A percentile compares a stretch with the other conserved stretches of the same genome.
phyloP scores from a whole-genome alignment of 2,113 vertebrate species.

The Oxygymnocypris stewartii region DNA sequence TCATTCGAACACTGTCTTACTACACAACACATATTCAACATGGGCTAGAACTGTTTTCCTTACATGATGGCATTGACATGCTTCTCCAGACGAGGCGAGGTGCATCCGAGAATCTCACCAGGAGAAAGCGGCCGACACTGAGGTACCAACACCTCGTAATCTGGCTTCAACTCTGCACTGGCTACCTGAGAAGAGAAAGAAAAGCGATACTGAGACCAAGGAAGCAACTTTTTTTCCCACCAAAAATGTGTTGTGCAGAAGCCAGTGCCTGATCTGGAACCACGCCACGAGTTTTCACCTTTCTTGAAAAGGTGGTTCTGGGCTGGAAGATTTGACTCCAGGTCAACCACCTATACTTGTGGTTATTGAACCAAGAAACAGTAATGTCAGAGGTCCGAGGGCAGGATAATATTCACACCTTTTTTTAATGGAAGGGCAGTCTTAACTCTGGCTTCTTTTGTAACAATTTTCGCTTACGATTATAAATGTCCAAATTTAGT shows the following conservation, averaged over 20 bases:
- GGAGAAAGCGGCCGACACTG: constrained; percentile 97
- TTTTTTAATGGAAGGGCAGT: not conserved
- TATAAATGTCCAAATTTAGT: not conserved
- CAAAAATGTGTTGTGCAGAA: not conserved
- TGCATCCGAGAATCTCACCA: constrained; percentile 94
- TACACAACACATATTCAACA: not conserved
- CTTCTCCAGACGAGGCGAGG: constrained; percentile 81
- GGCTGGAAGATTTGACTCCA: not conserved
- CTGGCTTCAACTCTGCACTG: constrained; percentile 77
- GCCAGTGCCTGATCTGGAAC: not conserved
- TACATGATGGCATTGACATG: constrained; percentile 87
- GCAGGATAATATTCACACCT: no score
- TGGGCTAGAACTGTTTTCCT: constrained; percentile 64
- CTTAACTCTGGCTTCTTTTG: not conserved
- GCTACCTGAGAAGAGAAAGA: constrained; percentile 64
- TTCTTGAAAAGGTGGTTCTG: not conserved
- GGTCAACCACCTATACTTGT: not conserved
- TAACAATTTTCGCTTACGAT: not conserved
- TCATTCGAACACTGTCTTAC: not conserved
- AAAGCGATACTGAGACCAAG: not conserved
- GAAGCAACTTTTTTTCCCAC: not conserved
- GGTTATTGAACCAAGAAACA: not conserved
- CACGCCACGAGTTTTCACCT: not conserved
- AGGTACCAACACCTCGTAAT: constrained; percentile 85
- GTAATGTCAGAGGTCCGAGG: not conserved